These are phyloP conservation scores for Mimachlamys varia DNA, from an alignment of 2,888 invertebrate species.

Conservation along the genomic window DNA sequence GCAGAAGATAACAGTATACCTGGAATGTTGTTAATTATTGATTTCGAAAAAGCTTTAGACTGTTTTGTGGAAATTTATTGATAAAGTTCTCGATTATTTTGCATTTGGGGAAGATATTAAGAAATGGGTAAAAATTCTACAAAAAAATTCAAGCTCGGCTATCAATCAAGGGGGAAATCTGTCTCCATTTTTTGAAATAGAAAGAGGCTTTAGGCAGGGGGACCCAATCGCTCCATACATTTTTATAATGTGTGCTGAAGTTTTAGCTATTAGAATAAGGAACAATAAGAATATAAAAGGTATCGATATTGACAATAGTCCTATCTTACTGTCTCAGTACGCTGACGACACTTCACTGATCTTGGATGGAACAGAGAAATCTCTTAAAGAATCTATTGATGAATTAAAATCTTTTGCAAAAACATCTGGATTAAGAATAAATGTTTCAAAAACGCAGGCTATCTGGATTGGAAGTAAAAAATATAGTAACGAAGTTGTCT, in stretches of 20 bases:
- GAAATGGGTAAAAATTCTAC: neutral
- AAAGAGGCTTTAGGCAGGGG: conserved; percentile 10
- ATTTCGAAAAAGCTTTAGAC: no score
- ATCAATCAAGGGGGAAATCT: neutral
- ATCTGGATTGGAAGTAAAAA: no score
- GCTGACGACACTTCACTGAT: conserved; percentile 24
- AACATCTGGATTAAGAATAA: no score
- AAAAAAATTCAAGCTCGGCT: neutral
- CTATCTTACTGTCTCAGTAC: neutral
- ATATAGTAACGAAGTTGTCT: no score
- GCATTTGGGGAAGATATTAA: neutral
- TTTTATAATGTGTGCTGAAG: conserved; percentile 18
- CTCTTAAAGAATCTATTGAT: no score
- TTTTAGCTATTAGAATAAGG: conserved; percentile 10
- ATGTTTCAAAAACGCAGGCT: no score
- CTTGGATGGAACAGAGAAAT: no score
- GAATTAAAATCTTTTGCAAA: no score
- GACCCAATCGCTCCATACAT: neutral
- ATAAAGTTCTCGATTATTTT: neutral
- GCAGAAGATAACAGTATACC: no score
- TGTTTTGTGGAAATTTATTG: no score
- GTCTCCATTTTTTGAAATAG: neutral
- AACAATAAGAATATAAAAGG: conserved; percentile 38
- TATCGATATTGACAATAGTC: conserved; percentile 9
- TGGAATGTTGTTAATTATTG: no score